Base-by-base conservation (phyloP, 2,797 vertebrate genomes). In the Zalophus californianus region DNA sequence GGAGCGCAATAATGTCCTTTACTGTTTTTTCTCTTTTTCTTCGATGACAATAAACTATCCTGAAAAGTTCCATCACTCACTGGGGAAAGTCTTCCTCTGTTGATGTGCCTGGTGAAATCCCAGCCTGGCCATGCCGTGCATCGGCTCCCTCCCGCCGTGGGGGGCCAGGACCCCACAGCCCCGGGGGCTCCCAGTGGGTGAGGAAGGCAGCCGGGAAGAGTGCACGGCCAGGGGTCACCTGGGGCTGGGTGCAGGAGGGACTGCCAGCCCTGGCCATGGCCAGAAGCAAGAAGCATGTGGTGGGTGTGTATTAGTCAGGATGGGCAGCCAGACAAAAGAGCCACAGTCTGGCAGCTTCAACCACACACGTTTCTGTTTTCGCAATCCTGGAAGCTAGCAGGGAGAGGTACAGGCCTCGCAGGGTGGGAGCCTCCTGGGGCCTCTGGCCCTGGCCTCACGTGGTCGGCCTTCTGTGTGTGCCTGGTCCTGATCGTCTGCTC, bases 101-200 rank as follows among this genome's bases (percentile, higher is more conserved):
- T 32, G 15, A 1, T 2, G n/a, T 3, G 1, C 13, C 25, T 18
- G 12, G 0, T 32, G 50, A n/a, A 21, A 10, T 20, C 60, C 50
- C 13, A 12, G 48, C 35, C 62, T 3, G 32, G 35, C 52, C 1
- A 0, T 27, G 3, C 35, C n/a, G 3, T 1, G n/a, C 2, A 13
- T 41, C 23, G 23, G 75, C 44, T 48, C 18, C 48, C 48, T 10
- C 32, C 41, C 1, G 25, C 72, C 25, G 4, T 10, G 15, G 41
- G 23, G 35, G 20, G 5, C 60, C 68, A 78, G 75, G 48, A 50
- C 21, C 23, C 29, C 23, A 9, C 77, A 7, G 3, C 25, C 35
- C 9, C 23, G 10, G 48, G 23, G 16, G 3, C 13, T 87, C 18
- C 25, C 7, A 4, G n/a, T 0, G 1, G 4, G n/a, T 0, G 2